phyloP scores from a whole-genome alignment of 2,888 invertebrate genomes.

The Drosophila colorata region DNA sequence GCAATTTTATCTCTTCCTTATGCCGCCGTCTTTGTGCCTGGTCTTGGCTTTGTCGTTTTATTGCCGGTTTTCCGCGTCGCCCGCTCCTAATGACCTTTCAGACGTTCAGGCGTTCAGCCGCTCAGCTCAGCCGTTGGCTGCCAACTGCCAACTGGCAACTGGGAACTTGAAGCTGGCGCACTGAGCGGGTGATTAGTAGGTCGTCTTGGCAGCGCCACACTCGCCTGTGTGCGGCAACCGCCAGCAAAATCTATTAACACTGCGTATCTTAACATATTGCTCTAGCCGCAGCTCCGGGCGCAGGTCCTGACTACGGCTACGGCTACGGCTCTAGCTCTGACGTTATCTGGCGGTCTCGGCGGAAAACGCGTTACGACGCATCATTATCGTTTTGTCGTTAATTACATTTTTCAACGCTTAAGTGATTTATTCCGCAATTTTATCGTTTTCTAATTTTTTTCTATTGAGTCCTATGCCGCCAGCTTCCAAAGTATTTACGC shows the following conservation, averaged over 20 bases:
- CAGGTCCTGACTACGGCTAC: neutral
- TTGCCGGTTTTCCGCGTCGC: constrained; percentile 62
- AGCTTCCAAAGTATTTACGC: constrained; percentile 30
- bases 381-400: constrained; percentile 82
- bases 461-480: constrained; percentile 41
- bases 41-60: constrained; percentile 54
- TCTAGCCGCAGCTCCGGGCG: neutral
- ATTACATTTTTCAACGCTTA: constrained; percentile 77
- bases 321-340: neutral
- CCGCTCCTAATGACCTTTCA: constrained; percentile 72
- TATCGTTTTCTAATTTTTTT: constrained; percentile 78
- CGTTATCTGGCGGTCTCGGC: constrained; percentile 29
- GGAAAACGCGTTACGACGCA: constrained; percentile 65
- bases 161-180: constrained; percentile 15
- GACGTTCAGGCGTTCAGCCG: constrained; percentile 31
- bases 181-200: constrained; percentile 69
- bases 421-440: constrained; percentile 78
- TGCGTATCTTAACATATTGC: constrained; percentile 54
- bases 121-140: constrained; percentile 20
- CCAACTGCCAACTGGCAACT: constrained; percentile 31
- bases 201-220: constrained; percentile 26
- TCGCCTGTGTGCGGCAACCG: constrained; percentile 39
- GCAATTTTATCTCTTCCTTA: constrained; percentile 74
- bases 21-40: constrained; percentile 61
- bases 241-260: constrained; percentile 64